Evolutionary conservation across 2,113 vertebrate genomes (phyloP).

Genomic region (Aegotheles bennettii): DNA sequence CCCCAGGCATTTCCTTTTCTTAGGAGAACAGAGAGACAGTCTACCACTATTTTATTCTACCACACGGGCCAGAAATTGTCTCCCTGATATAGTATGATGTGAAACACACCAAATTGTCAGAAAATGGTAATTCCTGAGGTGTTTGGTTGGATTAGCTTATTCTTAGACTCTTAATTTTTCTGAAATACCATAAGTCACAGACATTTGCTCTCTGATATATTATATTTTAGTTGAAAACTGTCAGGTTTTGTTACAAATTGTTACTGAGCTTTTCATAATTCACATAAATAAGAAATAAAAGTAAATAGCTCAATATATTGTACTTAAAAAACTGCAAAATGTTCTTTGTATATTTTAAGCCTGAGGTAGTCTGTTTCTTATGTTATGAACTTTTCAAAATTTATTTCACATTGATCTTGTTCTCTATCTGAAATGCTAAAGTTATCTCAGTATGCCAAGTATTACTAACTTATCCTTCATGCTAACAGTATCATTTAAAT

Average conservation of each 20-base stretch:
- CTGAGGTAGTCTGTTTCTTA: neutral
- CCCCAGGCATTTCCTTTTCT: neutral
- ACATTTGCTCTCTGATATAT: neutral
- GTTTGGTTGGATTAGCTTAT: neutral
- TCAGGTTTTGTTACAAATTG: neutral
- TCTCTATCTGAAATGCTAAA: neutral
- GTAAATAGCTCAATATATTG: neutral
- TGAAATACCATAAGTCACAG: neutral
- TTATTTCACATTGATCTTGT: slow-evolving; percentile 12
- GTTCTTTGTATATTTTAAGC: neutral
- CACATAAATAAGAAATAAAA: neutral
- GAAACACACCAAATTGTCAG: neutral
- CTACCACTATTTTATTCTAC: neutral
- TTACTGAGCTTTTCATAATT: neutral
- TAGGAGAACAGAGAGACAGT: neutral
- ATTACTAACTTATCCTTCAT: slow-evolving; percentile 18
- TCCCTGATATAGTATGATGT: neutral
- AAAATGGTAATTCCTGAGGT: neutral
- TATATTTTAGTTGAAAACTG: neutral
- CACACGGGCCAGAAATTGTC: neutral
- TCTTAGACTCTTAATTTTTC: neutral
- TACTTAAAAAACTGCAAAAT: neutral
- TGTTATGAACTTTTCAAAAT: neutral
- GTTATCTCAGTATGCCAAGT: neutral
- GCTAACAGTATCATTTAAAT: slow-evolving; percentile 16